Conservation (phyloP, 2,888 invertebrate species). For the Phyllotreta cruciferae region DNA sequence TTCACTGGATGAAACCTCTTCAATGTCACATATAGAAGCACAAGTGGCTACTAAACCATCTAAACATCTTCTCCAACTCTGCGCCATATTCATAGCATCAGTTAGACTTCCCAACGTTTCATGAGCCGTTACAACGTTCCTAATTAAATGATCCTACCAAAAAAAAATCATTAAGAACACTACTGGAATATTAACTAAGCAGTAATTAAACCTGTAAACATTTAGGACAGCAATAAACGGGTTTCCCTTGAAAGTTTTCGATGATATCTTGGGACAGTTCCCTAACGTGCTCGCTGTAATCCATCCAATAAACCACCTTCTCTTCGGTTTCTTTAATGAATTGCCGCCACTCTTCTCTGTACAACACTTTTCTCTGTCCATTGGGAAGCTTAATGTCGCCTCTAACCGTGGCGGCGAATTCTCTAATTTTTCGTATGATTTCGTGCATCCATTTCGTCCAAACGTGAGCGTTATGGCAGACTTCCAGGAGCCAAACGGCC, state of each 20-base stretch:
- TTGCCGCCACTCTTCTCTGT: constrained; percentile 51
- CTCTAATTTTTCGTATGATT: constrained; percentile 51
- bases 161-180: background rate
- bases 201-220: constrained; percentile 47
- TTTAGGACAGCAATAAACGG: constrained; percentile 54
- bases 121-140: constrained; percentile 52
- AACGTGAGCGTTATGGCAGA: constrained; percentile 55
- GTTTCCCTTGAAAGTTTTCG: constrained; percentile 51
- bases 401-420: constrained; percentile 51
- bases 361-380: constrained; percentile 46
- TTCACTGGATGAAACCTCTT: constrained; percentile 22
- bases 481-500: constrained; percentile 56
- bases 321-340: constrained; percentile 52
- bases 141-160: constrained; percentile 51
- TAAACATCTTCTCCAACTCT: constrained; percentile 55
- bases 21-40: constrained; percentile 41
- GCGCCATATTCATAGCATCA: constrained; percentile 54
- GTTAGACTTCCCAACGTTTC: constrained; percentile 53
- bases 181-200: background rate
- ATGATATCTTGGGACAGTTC: constrained; percentile 53
- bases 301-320: constrained; percentile 52
- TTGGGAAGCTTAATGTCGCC: constrained; percentile 47
- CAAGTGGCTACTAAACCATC: constrained; percentile 52
- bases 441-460: constrained; percentile 56
- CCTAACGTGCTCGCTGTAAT: constrained; percentile 55